Conservation (phyloP, 92 coral and sea anemone species). For the Metridium senile region DNA sequence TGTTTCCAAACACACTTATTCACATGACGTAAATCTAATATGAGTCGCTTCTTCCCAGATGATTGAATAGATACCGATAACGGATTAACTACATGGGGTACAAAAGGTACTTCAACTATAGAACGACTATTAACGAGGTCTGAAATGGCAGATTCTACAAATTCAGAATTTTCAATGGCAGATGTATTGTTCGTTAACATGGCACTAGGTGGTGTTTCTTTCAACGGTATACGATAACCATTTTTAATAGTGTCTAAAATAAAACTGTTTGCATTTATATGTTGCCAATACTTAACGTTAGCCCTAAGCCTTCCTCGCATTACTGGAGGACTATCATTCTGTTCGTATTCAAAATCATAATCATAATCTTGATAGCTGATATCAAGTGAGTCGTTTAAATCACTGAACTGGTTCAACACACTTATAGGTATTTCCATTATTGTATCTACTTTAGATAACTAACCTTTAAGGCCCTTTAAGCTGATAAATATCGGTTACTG, state of each 20-base stretch:
- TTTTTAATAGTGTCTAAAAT: not conserved
- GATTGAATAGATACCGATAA: slow-evolving; percentile 33
- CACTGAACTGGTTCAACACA: too few species aligned
- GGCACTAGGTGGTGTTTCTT: slow-evolving; percentile 17
- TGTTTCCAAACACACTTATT: slow-evolving; percentile 43
- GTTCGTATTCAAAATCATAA: not conserved
- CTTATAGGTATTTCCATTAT: too few species aligned
- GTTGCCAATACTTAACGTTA: not conserved
- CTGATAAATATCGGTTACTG: too few species aligned
- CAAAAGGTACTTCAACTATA: slow-evolving; percentile 33
- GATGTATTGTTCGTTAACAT: slow-evolving; percentile 9
- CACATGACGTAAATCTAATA: slow-evolving; percentile 34
- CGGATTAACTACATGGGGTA: slow-evolving; percentile 39
- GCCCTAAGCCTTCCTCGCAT: not conserved
- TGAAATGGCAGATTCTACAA: slow-evolving; percentile 26
- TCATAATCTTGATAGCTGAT: too few species aligned
- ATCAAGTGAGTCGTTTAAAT: too few species aligned
- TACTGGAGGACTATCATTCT: not conserved
- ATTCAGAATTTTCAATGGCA: slow-evolving; percentile 16
- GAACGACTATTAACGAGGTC: slow-evolving; percentile 22
- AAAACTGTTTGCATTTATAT: not conserved
- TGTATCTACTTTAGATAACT: too few species aligned
- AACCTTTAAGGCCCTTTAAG: too few species aligned
- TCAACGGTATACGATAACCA: slow-evolving; percentile 30
- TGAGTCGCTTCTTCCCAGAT: too few species aligned